phyloP scores from a whole-genome alignment of 2,113 vertebrate genomes.

The Galbula dea region DNA sequence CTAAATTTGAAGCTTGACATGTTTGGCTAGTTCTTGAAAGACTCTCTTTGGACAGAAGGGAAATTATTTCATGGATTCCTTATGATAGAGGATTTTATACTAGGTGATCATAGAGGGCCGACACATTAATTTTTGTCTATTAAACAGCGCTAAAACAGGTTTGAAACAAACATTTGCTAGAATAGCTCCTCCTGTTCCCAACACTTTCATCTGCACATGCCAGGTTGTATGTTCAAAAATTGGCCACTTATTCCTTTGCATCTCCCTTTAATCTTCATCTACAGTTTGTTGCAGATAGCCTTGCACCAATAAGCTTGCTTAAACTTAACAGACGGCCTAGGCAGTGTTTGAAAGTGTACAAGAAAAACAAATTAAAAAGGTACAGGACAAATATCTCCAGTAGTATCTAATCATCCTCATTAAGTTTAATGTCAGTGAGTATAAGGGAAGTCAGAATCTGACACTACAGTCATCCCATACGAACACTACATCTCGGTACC shows the following conservation, averaged over 20 bases:
- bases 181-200: not conserved
- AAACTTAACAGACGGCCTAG: not conserved
- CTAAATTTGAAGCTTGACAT: not conserved
- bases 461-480: accelerated
- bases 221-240: not conserved
- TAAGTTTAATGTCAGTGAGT: not conserved
- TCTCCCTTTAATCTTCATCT: not conserved
- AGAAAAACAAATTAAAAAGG: not conserved
- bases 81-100: not conserved
- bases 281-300: not conserved
- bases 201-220: not conserved
- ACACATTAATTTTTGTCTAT: not conserved
- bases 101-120: not conserved
- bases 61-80: not conserved
- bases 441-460: not conserved
- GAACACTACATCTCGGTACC: not conserved
- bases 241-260: not conserved
- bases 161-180: not conserved
- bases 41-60: not conserved
- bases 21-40: not conserved
- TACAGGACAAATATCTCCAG: not conserved
- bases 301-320: not conserved
- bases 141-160: not conserved
- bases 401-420: not conserved
- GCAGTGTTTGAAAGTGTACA: not conserved